Evolutionary conservation across 2,888 invertebrate species (phyloP), one percentile per base, ranked within the genome.

Genomic region (Lasioglossum morio): DNA sequence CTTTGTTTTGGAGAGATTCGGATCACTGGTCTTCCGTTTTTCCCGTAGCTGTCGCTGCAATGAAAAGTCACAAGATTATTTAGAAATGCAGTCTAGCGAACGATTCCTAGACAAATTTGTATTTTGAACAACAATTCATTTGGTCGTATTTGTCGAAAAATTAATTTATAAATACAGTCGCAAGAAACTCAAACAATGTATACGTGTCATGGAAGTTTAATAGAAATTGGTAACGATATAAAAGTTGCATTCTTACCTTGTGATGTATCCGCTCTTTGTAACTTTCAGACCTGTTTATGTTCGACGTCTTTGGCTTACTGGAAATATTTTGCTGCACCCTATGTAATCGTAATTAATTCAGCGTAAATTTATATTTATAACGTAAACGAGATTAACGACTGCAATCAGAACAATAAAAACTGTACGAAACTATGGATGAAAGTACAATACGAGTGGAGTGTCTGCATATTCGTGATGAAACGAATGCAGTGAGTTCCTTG

Each of bases 11-110:
- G 97, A 97, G 92, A 97, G 96, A 95, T 97, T 97, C 73, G 98
- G 98, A 96, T 98, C 98, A 93, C 98, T 98, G 92, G 97, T 97
- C 96, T 98, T 98, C 93, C 98, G 96, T 92, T 97, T 96, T 94
- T 97, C 97, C 87, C 97, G 96, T 88, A 96, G 93, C 94, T 97
- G 97, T 92, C 97, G 96, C 96, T 97, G 96, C 23, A 96, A 96
- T 91, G 63, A 76, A 86, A 88, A 85, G 57, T 75, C 66, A 40
- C 12, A 34, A 40, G 70, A 30, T 84, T 81, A 53, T 10, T 53
- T 82, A 66, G 63, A 57, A 43, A 74, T 4, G 14, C 0, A 2
- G 14, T 70, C 5, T 5, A n/a, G 0, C 12, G 74, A 69, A 69
- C 19, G 23, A 23, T 27, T 34, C 40, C 57, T 74, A 69, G 73